Percentiles rank a stretch among this genome's conserved stretches.
phyloP scores from a whole-genome alignment of 2,888 invertebrate genomes.

The Argyresthia albistria region DNA sequence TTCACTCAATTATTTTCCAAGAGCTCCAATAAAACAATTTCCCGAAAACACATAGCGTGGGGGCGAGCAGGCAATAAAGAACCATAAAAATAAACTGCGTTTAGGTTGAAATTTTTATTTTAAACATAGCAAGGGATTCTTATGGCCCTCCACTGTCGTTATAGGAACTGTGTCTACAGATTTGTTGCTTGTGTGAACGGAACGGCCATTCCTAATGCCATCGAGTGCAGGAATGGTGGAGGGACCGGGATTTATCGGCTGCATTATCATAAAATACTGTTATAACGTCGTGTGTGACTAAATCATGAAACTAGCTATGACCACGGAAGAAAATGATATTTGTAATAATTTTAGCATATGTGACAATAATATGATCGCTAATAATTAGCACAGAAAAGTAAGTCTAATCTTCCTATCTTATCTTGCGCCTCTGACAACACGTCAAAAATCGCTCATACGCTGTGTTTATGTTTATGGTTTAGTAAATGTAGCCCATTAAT shows the following conservation, averaged over 20 bases:
- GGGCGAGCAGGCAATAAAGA: conserved; percentile 32
- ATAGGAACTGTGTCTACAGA: conserved; percentile 51
- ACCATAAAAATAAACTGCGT: conserved; percentile 51
- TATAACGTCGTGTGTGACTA: too few relatives aligned
- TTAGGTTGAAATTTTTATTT: conserved; percentile 69
- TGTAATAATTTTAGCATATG: too few relatives aligned
- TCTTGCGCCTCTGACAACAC: too few relatives aligned
- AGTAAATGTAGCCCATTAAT: too few relatives aligned
- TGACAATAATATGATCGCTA: too few relatives aligned
- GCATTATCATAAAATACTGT: background rate
- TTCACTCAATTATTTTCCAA: too few relatives aligned
- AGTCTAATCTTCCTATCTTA: too few relatives aligned
- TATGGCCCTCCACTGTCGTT: conserved; percentile 58
- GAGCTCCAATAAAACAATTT: background rate
- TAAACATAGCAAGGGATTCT: conserved; percentile 70
- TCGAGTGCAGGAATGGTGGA: conserved; percentile 14
- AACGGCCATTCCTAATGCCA: conserved; percentile 24
- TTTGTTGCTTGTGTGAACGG: conserved; percentile 42
- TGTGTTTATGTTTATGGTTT: too few relatives aligned
- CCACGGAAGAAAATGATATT: too few relatives aligned
- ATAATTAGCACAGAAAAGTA: too few relatives aligned
- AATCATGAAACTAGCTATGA: too few relatives aligned
- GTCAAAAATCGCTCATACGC: too few relatives aligned
- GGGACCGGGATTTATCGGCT: conserved; percentile 7
- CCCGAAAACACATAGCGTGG: background rate